phyloP scores from a whole-genome alignment of 2,888 invertebrate species.

The Glaucopsyche alexis region DNA sequence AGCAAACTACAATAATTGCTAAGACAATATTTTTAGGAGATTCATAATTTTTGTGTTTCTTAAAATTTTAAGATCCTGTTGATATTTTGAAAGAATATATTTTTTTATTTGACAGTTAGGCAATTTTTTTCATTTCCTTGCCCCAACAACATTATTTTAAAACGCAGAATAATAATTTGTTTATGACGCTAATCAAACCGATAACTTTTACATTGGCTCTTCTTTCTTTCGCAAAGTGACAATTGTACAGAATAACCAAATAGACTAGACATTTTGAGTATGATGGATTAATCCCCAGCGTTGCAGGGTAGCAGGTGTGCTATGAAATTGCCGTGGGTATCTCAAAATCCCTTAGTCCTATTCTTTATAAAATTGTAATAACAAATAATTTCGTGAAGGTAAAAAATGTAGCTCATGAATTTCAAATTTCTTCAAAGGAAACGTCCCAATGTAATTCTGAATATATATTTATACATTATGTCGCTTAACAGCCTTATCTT shows the following conservation, averaged over 20 bases:
- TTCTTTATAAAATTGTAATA: slow-evolving; percentile 1
- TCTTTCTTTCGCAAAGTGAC: not conserved
- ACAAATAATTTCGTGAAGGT: not conserved
- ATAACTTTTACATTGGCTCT: not conserved
- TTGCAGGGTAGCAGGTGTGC: not conserved
- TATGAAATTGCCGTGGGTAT: not conserved
- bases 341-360: slow-evolving; percentile 7
- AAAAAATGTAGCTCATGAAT: slow-evolving; percentile 3
- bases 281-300: not conserved
- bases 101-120: not conserved
- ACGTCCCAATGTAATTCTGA: not conserved
- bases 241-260: slow-evolving; percentile 10
- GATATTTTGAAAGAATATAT: not conserved
- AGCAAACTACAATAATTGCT: not conserved
- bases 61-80: not conserved
- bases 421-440: slow-evolving; percentile 8
- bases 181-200: not conserved
- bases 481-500: not conserved
- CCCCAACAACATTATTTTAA: no score
- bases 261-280: not conserved
- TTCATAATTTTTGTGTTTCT: not conserved
- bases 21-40: slow-evolving; percentile 13
- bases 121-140: no score
- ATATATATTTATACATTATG: slow-evolving; percentile 16
- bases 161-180: not conserved